Conservation (phyloP, 2,888 invertebrate species). For the Leptothorax acervorum region DNA sequence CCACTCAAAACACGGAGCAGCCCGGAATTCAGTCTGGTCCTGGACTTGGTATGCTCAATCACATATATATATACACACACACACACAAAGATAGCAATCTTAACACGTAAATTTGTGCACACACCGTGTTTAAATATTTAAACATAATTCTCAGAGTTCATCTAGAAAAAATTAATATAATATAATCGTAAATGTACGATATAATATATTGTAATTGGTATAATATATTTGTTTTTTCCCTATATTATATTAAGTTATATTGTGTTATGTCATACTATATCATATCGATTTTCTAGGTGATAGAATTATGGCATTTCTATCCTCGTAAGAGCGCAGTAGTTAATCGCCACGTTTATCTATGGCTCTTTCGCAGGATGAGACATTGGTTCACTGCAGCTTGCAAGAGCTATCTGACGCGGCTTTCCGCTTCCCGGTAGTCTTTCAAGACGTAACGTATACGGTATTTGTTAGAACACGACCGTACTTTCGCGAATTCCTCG, state of each 20-base stretch:
- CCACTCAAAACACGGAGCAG: conserved; percentile 97
- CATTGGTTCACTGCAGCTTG: conserved; percentile 97
- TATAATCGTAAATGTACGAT: not conserved
- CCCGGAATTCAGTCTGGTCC: conserved; percentile 96
- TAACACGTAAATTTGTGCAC: too few relatives aligned
- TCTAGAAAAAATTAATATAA: not conserved
- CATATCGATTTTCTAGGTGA: conserved; percentile 2
- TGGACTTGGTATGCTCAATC: conserved; percentile 81
- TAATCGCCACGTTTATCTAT: not conserved
- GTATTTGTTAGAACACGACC: conserved; percentile 96
- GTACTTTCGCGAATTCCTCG: conserved; percentile 96
- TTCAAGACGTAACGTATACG: conserved; percentile 96
- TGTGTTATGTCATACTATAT: not conserved
- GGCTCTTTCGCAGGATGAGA: conserved; percentile 92
- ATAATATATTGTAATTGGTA: too few relatives aligned
- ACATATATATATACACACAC: not conserved
- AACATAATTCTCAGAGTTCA: not conserved
- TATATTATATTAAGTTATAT: not conserved
- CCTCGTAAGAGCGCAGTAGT: not conserved
- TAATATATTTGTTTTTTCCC: too few relatives aligned
- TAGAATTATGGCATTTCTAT: not conserved
- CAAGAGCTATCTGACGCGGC: conserved; percentile 96
- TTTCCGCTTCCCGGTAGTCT: conserved; percentile 96
- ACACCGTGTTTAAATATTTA: too few relatives aligned
- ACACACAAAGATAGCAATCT: not conserved